Evolutionary conservation across 2,888 invertebrate species (phyloP), one percentile per base, ranked within the genome.

Genomic region (Ophraella communa): DNA sequence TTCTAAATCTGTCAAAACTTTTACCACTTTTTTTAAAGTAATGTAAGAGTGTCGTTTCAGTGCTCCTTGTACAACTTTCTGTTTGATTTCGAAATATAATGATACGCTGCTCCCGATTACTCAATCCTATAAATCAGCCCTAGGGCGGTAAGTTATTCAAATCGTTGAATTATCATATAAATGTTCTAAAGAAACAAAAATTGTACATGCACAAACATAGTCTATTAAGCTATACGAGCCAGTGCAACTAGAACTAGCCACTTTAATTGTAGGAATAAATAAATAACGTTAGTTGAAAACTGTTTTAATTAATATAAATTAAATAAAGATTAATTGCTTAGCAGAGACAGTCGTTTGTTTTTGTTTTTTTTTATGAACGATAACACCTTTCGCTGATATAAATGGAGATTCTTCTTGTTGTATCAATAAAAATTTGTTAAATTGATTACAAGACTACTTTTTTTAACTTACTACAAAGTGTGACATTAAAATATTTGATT

Each of bases 221-320:
- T 8, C 42, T 39, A 14, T 39, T 39, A 17, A 44, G 17, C 20
- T 8, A 20, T 45, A 45, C 45, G 20, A n/a, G n/a, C n/a, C n/a
- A 45, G 20, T 45, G 11, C 8, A 14, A 20, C 18, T 45, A 11
- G 18, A 44, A 20, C 20, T 21, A 14, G 45, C 20, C 45, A 45
- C 3, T 14, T 45, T 45, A 45, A 45, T 45, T 18, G 20, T 21
- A 8, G 7, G 45, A 45, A 45, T 45, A 45, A 44, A 44, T 44
- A 44, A 45, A 45, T 45, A 45, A 18, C 2, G 18, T 18, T 18
- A 20, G 5, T 2, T 17, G 14, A n/a, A 14, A 5, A 17, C 23
- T 3, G 14, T 24, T 49, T 27, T 27, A 49, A 49, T 49, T 49
- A 49, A 49, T 49, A 49, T 24, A 27, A 49, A 49, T 49, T 49